Base-by-base conservation (phyloP, 1,140 invertebrate genomes). In the Tetraneura akinire region DNA sequence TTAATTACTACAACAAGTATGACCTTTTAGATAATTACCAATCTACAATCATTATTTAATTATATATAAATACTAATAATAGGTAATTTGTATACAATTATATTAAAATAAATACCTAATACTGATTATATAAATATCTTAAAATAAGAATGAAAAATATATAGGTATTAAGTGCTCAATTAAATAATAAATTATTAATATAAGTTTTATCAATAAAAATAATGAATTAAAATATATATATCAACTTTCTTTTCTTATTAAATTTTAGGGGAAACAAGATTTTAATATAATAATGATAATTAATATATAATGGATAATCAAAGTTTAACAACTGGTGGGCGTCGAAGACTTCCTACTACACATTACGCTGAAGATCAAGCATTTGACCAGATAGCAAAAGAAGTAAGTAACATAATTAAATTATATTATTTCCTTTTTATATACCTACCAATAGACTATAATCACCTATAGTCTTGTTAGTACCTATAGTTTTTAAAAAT, bases 381-480 rank as follows among this genome's bases (percentile, higher is more conserved):
- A 53, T 88, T 96, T 74, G 93, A 95, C 88, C 92, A 94, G 87
- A 95, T 96, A 84, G 93, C 93, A 74, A 93, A 93, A 88, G 93
- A 96, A 91, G 93, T 94, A 88, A 87, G 88, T 78, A 10, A 60
- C 47, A 14, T 49, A 16, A 0, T 32, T 18, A 18, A 62, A 18
- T 29, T 0, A 37, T 37, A 32, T 16, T 29, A 32, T 37, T 64
- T 16, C 32, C 10, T 18, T 18, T 37, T n/a, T n/a, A n/a, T n/a
- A n/a, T n/a, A n/a, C n/a, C n/a, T n/a, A n/a, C n/a, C n/a, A n/a
- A n/a, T n/a, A n/a, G n/a, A n/a, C n/a, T n/a, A n/a, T n/a, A n/a
- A n/a, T n/a, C n/a, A n/a, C n/a, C n/a, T n/a, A n/a, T n/a, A n/a
- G n/a, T n/a, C n/a, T n/a, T n/a, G n/a, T n/a, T n/a, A n/a, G n/a